Evolutionary conservation across 2,797 vertebrate species (phyloP), one percentile per base, ranked within the genome.

Genomic region (Xenopus petersii): DNA sequence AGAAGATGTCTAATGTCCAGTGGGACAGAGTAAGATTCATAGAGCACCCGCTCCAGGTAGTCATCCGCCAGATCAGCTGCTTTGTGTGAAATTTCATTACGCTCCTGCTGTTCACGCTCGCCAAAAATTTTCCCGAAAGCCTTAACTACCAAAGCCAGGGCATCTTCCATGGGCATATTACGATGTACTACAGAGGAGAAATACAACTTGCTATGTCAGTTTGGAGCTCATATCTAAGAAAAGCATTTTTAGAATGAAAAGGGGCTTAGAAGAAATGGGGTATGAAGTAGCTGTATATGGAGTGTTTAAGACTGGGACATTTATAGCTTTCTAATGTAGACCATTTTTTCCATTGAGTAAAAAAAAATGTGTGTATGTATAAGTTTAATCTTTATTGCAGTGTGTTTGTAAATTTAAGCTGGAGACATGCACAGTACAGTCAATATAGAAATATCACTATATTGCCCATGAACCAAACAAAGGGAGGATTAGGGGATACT

Each of bases 131-230:
- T 91, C 71, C 85, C 82, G 75, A 88, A 88, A 84, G 91, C 90
- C 5, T 86, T 82, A 63, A 81, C 82, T 68, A 88, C 64, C 58
- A 94, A 86, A 81, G 89, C 84, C 89, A 92, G 79, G 21, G 89
- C 91, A 80, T 92, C 91, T 77, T 95, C 91, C 87, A 92, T 90
- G 78, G 92, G 89, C 91, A 92, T 84, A 76, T 91, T 91, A 76
- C 82, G 84, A 80, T 91, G 88, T 81, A 91, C 92, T 89, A 81
- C 54, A 77, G 74, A 82, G 26, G 80, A 81, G 74, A 80, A 67
- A 85, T 69, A 77, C 81, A 82, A 49, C 47, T 81, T 70, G 71
- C 51, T 84, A 78, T 64, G 81, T 63, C 81, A 80, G 77, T 71
- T 6, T 33, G 26, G 13, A 21, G 36, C 68, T 81, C 59, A 63